Evolutionary conservation across 2,888 invertebrate genomes (phyloP).

Genomic region (Liodrosophila aerea): DNA sequence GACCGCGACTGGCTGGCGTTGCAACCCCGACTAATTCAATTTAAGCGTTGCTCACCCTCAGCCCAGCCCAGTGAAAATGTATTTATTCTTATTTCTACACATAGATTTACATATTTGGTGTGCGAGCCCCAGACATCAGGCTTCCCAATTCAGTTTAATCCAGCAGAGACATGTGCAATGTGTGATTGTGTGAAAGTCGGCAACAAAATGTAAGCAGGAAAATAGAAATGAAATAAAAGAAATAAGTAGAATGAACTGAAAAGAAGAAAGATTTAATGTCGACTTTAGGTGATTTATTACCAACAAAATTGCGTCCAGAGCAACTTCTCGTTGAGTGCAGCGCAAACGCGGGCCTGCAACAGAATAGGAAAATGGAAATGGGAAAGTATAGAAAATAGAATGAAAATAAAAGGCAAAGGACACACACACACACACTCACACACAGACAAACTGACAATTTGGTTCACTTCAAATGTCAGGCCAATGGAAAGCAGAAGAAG

Average conservation of each 20-base stretch:
- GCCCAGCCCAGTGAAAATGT: background rate
- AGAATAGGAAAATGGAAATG: conserved; percentile 62
- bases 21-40: too few relatives aligned
- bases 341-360: conserved; percentile 47
- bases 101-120: background rate
- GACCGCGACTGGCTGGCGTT: conserved; percentile 16
- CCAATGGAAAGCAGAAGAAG: conserved; percentile 23
- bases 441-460: conserved; percentile 68
- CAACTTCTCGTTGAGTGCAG: conserved; percentile 62
- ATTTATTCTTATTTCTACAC: too few relatives aligned
- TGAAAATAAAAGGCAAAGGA: conserved; percentile 63
- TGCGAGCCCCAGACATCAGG: too few relatives aligned
- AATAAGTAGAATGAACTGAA: conserved; percentile 47
- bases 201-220: conserved; percentile 46
- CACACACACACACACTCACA: conserved; percentile 59
- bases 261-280: conserved; percentile 81
- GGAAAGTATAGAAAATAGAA: conserved; percentile 67
- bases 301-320: conserved; percentile 80
- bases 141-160: conserved; percentile 38
- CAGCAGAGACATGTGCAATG: conserved; percentile 71
- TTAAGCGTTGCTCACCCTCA: background rate
- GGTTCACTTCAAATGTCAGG: conserved; percentile 74
- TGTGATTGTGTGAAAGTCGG: conserved; percentile 75
- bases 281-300: conserved; percentile 82
- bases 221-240: conserved; percentile 39